A percentile compares a stretch with the other conserved stretches of the same genome.
These are phyloP conservation scores for Scaptomyza caliginosa DNA, from an alignment of 2,888 invertebrate species.

Conservation along the genomic window DNA sequence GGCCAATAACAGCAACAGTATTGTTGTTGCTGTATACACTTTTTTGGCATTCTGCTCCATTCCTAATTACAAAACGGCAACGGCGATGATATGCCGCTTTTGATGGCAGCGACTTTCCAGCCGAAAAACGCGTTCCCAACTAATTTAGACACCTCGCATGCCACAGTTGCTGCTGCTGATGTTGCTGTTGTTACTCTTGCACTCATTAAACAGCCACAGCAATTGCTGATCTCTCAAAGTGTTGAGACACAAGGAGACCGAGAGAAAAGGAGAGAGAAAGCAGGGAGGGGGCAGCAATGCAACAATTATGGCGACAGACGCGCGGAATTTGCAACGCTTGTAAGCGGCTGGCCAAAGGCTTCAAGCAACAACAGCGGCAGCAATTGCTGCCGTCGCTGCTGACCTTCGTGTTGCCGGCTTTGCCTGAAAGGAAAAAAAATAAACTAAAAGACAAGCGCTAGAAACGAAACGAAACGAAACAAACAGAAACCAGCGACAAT, in stretches of 20 bases:
- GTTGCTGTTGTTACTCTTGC: conserved; percentile 25
- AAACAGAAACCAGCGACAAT: conserved; percentile 60
- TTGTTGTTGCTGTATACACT: conserved; percentile 25
- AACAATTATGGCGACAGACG: conserved; percentile 78
- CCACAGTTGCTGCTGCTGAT: conserved; percentile 49
- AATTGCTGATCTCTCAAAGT: conserved; percentile 54
- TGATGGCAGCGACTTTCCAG: conserved; percentile 65
- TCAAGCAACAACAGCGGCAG: conserved; percentile 33
- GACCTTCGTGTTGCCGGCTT: conserved; percentile 64
- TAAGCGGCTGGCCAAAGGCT: conserved; percentile 75
- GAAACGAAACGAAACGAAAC: conserved; percentile 49
- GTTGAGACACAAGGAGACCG: conserved; percentile 30
- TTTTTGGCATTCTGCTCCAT: conserved; percentile 54
- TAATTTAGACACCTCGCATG: conserved; percentile 79
- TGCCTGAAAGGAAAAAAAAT: conserved; percentile 41
- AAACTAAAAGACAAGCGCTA: conserved; percentile 60
- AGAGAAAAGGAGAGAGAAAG: background rate
- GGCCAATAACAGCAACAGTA: conserved; percentile 2
- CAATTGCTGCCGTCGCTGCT: conserved; percentile 44
- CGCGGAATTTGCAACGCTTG: conserved; percentile 75
- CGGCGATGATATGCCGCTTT: conserved; percentile 63
- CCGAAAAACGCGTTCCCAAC: conserved; percentile 78
- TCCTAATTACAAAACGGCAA: conserved; percentile 62
- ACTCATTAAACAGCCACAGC: conserved; percentile 68
- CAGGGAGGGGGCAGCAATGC: conserved; percentile 21